These are phyloP conservation scores for Corvus cornix DNA, from an alignment of 2,113 vertebrate species.

Conservation along the genomic window DNA sequence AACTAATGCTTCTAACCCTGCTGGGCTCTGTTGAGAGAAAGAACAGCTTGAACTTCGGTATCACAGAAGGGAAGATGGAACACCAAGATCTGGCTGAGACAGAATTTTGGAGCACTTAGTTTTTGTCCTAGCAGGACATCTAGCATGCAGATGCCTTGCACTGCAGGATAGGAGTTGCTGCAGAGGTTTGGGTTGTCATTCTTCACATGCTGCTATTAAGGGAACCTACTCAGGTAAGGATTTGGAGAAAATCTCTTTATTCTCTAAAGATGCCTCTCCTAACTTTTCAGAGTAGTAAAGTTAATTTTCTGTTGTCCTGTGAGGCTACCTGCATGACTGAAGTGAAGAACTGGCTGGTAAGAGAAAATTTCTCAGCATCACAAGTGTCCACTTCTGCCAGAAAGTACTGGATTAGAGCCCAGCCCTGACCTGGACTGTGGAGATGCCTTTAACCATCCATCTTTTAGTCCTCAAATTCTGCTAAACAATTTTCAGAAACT, in stretches of 20 bases:
- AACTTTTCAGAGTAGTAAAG: background rate
- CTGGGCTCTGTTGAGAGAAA: background rate
- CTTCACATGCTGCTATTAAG: background rate
- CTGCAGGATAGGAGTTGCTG: background rate
- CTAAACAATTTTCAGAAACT: background rate
- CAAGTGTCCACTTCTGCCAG: rapidly evolving
- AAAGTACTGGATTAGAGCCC: background rate
- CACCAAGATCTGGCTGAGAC: background rate
- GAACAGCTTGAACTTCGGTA: background rate
- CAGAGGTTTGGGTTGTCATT: background rate
- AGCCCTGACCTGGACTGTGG: rapidly evolving
- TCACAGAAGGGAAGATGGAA: background rate
- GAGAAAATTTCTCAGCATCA: background rate
- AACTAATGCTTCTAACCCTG: background rate
- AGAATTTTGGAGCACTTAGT: background rate
- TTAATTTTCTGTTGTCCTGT: background rate
- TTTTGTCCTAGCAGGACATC: background rate
- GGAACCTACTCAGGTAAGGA: background rate
- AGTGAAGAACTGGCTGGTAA: background rate
- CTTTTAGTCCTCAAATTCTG: background rate
- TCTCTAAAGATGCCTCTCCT: background rate
- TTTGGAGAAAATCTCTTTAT: background rate
- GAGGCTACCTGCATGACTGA: background rate
- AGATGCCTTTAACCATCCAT: background rate
- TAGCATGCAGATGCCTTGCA: background rate